Evolutionary conservation across 2,797 vertebrate species (phyloP), one percentile per base, ranked within the genome.

Genomic region (Netta rufina): DNA sequence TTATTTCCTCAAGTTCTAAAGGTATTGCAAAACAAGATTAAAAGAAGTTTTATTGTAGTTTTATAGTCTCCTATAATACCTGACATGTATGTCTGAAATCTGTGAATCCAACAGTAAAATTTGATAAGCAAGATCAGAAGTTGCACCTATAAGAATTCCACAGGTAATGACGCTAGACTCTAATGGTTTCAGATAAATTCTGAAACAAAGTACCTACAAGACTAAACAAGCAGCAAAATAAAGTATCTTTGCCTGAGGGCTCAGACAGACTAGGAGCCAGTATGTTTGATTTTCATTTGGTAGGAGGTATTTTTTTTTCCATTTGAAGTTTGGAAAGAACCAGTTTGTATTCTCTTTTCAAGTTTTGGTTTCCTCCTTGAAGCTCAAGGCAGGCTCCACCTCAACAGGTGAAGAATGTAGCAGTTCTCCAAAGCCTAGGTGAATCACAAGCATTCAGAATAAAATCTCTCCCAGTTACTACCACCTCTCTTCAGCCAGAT

Each of bases 261-360:
- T 89, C 90, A 96, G 96, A 96, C 94, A 71, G 86, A 77, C 54
- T 45, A 86, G 7, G 74, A 92, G 81, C 85, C n/a, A 87, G 3
- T n/a, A 74, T 7, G 45, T 45, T 93, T 79, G 24, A 70, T 82
- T 92, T 87, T 82, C 87, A 90, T 93, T 96, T 65, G 91, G 67
- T 3, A 76, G 60, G 33, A 90, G 13, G 53, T 19, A 72, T 14
- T n/a, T 27, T 38, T 25, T 67, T 75, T 51, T 28, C 28, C 43
- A 85, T 90, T 65, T 95, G 75, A 75, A 84, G 62, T 73, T 4
- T 84, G 36, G 57, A 81, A 90, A 80, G 88, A 93, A 54, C 7
- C 54, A 80, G 72, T 80, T 83, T 71, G 32, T 30, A 43, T 56
- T 74, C 45, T 82, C 80, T 84, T 96, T 92, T 85, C 60, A 93